Conservation (phyloP, 1,140 invertebrate genomes). For the Polypedilum vanderplanki region DNA sequence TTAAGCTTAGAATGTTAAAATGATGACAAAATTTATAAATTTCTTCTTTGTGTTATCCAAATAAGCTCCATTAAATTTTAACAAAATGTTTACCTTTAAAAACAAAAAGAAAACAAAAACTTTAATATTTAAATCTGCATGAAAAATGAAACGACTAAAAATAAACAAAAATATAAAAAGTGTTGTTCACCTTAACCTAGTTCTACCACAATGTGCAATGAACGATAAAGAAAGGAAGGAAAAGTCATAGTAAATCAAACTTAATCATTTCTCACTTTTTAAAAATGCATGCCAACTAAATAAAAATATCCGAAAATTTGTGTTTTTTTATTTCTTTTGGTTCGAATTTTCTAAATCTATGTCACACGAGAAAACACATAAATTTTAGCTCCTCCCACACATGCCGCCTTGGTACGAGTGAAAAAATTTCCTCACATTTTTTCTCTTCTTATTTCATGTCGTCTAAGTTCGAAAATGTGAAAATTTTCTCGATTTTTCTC, state of each 20-base stretch:
- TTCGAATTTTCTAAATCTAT: neutral
- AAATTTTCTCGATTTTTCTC: neutral
- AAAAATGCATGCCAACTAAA: neutral
- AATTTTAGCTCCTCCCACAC: neutral
- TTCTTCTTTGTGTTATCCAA: too few species aligned
- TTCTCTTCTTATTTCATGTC: too few species aligned
- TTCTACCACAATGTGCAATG: neutral
- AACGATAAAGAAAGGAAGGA: neutral
- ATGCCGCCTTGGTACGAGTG: neutral
- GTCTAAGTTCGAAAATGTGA: neutral
- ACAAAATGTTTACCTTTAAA: too few species aligned
- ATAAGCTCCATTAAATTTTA: too few species aligned
- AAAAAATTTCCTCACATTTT: neutral
- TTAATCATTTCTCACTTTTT: neutral
- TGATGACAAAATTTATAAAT: too few species aligned
- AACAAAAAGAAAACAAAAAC: too few species aligned
- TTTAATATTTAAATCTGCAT: too few species aligned
- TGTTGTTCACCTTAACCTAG: conserved; percentile 2
- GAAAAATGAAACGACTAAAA: neutral
- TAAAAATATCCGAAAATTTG: neutral
- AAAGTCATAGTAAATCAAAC: neutral
- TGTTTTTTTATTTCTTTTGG: too few species aligned
- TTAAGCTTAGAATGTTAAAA: too few species aligned
- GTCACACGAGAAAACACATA: neutral
- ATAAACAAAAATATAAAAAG: neutral